A percentile compares a stretch with the other conserved stretches of the same genome.
Evolutionary conservation across 2,888 invertebrate genomes (phyloP).

Genomic region (Megamerina dolium): DNA sequence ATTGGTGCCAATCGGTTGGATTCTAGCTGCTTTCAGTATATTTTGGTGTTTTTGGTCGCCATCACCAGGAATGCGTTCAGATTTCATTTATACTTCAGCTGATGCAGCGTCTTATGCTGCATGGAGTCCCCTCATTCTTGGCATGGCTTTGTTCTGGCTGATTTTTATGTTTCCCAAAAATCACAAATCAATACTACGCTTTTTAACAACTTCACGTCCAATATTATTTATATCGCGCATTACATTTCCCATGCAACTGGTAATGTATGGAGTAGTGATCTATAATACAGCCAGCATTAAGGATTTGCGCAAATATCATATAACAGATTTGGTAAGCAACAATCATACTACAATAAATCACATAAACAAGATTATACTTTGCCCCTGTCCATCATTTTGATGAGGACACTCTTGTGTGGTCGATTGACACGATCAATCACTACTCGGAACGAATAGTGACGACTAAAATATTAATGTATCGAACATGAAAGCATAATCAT

Average conservation of each 20-base stretch:
- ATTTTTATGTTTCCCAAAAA: conserved; percentile 51
- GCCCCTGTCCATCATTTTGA: too few relatives aligned
- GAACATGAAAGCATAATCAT: background rate
- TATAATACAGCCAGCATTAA: conserved; percentile 60
- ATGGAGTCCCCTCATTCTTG: conserved; percentile 59
- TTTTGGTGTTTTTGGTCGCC: conserved; percentile 58
- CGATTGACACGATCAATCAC: too few relatives aligned
- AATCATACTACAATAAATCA: too few relatives aligned
- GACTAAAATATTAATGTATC: background rate
- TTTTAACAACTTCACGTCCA: conserved; percentile 53
- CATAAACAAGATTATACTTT: too few relatives aligned
- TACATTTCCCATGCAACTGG: conserved; percentile 62
- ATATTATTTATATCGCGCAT: conserved; percentile 59
- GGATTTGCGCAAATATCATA: conserved; percentile 56
- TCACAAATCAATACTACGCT: conserved; percentile 24
- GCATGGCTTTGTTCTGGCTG: conserved; percentile 59
- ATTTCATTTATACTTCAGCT: conserved; percentile 56
- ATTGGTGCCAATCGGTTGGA: conserved; percentile 43
- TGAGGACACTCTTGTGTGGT: too few relatives aligned
- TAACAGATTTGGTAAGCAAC: conserved; percentile 54
- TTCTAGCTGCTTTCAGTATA: conserved; percentile 29
- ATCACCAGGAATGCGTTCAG: conserved; percentile 53
- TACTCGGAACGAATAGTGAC: too few relatives aligned
- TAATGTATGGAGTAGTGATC: conserved; percentile 62
- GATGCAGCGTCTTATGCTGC: conserved; percentile 62